Evolutionary conservation across 1,140 invertebrate genomes (phyloP).

Genomic region (Pteromalus puparum): DNA sequence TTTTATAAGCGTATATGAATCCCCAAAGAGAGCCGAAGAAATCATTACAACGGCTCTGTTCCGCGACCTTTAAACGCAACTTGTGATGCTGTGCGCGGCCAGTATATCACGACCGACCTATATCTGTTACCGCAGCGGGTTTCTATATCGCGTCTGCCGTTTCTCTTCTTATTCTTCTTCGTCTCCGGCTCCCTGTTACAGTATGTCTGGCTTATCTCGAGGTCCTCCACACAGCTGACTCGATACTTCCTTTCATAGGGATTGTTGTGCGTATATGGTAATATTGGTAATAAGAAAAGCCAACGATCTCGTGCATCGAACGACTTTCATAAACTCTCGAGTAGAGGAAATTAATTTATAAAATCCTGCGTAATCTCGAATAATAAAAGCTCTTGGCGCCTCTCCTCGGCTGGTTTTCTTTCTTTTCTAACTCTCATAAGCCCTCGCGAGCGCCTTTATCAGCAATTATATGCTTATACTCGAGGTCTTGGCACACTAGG

Average conservation of each 20-base stretch:
- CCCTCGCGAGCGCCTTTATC: conserved; percentile 24
- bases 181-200: no score
- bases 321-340: no score
- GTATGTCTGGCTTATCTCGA: no score
- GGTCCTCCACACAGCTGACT: no score
- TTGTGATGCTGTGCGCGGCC: conserved; percentile 9
- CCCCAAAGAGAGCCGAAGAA: conserved; percentile 57
- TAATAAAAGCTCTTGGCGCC: neutral
- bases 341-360: neutral
- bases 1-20: conserved; percentile 1
- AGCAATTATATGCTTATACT: conserved; percentile 27
- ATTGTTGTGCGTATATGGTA: no score
- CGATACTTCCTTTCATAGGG: no score
- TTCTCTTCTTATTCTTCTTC: no score
- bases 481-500: neutral
- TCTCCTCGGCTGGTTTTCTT: conserved; percentile 3
- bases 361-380: neutral
- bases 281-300: no score
- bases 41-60: conserved; percentile 59
- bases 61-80: conserved; percentile 52
- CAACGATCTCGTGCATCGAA: no score
- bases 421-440: conserved; percentile 23
- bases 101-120: conserved; percentile 36
- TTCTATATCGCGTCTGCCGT: no score
- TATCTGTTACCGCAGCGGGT: no score